Conservation (phyloP, 2,888 invertebrate species). For the Macrophya annulata region DNA sequence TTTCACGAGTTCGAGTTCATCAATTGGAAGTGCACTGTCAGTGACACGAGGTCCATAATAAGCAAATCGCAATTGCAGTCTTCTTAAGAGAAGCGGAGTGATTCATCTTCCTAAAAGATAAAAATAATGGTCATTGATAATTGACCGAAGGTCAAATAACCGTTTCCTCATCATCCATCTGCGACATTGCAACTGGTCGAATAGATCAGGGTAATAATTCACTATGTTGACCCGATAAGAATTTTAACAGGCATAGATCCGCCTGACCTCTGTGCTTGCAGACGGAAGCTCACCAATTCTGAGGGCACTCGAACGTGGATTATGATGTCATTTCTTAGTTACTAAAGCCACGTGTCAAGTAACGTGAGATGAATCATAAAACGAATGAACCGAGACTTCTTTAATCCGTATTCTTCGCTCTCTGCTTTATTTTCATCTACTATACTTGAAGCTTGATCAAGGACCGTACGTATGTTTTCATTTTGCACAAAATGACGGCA, state of each 20-base stretch:
- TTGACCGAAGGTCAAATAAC: constrained; percentile 50
- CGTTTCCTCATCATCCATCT: constrained; percentile 36
- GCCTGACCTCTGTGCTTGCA: not conserved
- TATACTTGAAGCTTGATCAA: not conserved
- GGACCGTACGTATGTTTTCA: not conserved
- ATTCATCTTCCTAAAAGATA: constrained; percentile 25
- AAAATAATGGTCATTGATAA: constrained; percentile 42
- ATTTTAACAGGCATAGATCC: constrained; percentile 16
- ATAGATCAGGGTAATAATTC: not conserved
- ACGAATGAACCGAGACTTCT: not conserved
- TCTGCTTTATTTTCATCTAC: not conserved
- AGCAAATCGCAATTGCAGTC: not conserved
- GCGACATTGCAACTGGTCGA: not conserved
- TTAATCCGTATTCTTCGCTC: not conserved
- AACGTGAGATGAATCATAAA: not conserved
- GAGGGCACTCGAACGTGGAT: not conserved
- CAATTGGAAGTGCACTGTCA: not conserved
- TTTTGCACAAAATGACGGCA: not conserved
- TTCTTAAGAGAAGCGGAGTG: constrained; percentile 21
- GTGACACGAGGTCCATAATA: not conserved
- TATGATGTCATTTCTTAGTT: constrained; percentile 4
- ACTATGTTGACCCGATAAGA: not conserved
- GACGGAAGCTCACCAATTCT: not conserved
- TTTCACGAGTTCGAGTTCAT: not conserved
- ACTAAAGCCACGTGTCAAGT: not conserved